phyloP scores from a whole-genome alignment of 2,113 vertebrate genomes.

The Struthidea cinerea region DNA sequence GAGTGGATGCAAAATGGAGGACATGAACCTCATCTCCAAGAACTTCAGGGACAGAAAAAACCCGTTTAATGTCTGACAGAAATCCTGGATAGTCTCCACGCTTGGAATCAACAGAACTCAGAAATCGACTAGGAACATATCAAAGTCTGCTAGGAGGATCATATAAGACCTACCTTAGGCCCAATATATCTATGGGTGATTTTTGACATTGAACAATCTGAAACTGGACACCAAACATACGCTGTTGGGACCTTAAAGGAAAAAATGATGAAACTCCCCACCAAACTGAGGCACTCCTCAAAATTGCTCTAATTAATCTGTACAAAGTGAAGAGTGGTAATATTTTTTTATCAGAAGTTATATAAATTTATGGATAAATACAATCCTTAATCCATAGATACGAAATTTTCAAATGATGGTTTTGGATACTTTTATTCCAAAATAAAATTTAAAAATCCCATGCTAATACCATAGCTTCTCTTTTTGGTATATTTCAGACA shows the following conservation, averaged over 20 bases:
- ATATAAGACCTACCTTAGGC: neutral
- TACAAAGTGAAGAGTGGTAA: neutral
- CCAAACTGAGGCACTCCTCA: neutral
- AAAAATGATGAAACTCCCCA: neutral
- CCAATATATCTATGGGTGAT: neutral
- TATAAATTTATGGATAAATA: neutral
- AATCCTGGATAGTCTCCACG: neutral
- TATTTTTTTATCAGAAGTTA: neutral
- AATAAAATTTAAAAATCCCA: neutral
- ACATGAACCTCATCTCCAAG: neutral
- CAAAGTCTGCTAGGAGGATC: neutral
- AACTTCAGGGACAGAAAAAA: neutral
- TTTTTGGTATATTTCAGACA: neutral
- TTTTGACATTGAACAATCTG: neutral
- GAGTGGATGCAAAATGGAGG: neutral
- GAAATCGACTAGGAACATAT: neutral
- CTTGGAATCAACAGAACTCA: neutral
- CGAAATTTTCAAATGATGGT: accelerated
- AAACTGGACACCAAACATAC: neutral
- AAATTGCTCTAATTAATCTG: neutral
- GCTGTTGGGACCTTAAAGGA: neutral
- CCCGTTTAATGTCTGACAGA: neutral
- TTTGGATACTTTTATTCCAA: neutral
- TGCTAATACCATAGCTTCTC: neutral
- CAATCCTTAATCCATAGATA: neutral